Base-by-base conservation (phyloP, 2,888 invertebrate genomes). In the Girardia tigrina region DNA sequence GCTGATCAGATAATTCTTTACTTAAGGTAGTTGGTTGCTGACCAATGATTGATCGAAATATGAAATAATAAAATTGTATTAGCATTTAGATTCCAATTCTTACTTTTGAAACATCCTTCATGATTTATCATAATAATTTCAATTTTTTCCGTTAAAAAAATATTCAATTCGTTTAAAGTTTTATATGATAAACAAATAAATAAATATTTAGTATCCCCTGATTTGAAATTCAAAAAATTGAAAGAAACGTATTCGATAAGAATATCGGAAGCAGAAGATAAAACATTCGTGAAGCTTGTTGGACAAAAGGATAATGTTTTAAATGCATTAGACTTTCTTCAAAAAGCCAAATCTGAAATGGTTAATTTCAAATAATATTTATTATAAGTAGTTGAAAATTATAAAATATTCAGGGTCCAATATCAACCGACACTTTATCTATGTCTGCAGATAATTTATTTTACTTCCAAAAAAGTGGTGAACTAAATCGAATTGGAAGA, bases 331-430 rank as follows among this genome's bases (percentile, higher is more conserved):
- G 56, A 56, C 6, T n/a, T 23, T 56, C 56, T 56, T 4, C 4
- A 56, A 56, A 56, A 56, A 56, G 56, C 56, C n/a, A 56, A 56
- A 56, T 56, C n/a, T 8, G 56, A 56, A 56, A 56, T 56, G 56
- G 56, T 56, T 4, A 20, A 23, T 2, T 20, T 20, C 23, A 56
- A 56, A 20, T 56, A 56, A 36, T 12, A 16, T 12, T 12, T 12
- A 36, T 36, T 36, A 56, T 56, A 56, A 20, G 4, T 56, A 20
- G 23, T 8, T n/a, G 20, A 16, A 56, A 6, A 56, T 12, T n/a
- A 56, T 20, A 6, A 56, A 56, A 20, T n/a, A n/a, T 8, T 8
- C 23, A 56, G 56, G 56, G 56, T 12, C 8, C 56, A 8, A 56
- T 56, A 20, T n/a, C 23, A 4, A 56, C 56, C n/a, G 56, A 56